Percentiles rank a stretch among this genome's conserved stretches.
Conservation (phyloP, 2,113 vertebrate genomes). For the Oryzias melastigma region DNA sequence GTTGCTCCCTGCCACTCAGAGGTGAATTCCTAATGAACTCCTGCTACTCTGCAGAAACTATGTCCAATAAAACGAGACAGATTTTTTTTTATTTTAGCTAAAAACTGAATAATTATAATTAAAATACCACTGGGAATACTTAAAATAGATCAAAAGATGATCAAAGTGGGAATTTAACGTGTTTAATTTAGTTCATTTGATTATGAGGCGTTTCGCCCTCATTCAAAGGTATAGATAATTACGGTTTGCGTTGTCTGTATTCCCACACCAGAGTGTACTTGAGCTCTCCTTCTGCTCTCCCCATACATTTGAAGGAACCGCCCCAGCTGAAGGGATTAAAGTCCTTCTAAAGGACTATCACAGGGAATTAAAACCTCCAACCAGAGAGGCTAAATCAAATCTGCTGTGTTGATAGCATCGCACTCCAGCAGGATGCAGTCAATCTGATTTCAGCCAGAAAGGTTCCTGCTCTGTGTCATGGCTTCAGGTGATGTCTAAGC, state of each 20-base stretch:
- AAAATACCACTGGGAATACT: no score
- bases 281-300: conserved; percentile 56
- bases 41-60: no score
- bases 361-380: conserved; percentile 13
- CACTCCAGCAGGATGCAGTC: conserved; percentile 3
- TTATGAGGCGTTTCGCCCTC: conserved; percentile 33
- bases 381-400: conserved; percentile 19
- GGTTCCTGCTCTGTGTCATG: no score
- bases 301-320: conserved; percentile 22
- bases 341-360: conserved; percentile 43
- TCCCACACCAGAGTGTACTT: conserved; percentile 34
- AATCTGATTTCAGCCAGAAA: neutral
- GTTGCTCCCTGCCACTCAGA: no score
- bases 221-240: conserved; percentile 43
- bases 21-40: no score
- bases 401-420: conserved; percentile 7
- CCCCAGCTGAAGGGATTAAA: conserved; percentile 51
- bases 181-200: no score
- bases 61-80: no score
- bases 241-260: conserved; percentile 11
- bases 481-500: no score
- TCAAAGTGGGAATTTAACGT: no score
- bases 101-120: no score
- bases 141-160: no score
- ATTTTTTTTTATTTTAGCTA: no score